Conservation (phyloP, 2,113 vertebrate genomes). For the Laterallus jamaicensis region DNA sequence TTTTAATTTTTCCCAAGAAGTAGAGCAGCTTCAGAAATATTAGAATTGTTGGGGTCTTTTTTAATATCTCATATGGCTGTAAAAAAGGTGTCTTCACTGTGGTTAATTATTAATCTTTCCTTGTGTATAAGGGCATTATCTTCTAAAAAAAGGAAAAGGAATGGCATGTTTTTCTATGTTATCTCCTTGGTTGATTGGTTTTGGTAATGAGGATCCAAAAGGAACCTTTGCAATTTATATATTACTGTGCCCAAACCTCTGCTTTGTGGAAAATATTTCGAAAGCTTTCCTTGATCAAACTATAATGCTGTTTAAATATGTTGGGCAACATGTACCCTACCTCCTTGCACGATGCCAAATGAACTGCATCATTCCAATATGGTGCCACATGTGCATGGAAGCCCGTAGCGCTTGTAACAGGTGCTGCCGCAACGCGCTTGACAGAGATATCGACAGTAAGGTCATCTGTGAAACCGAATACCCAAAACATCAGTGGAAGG, state of each 20-base stretch:
- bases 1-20: slow-evolving; percentile 13
- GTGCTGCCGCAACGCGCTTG: slow-evolving; percentile 74
- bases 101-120: slow-evolving; percentile 63
- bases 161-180: slow-evolving; percentile 21
- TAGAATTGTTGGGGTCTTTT: neutral
- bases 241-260: neutral
- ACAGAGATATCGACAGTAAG: slow-evolving; percentile 69
- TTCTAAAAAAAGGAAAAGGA: slow-evolving; percentile 6
- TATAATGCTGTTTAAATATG: slow-evolving; percentile 45
- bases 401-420: slow-evolving; percentile 82
- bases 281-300: slow-evolving; percentile 40
- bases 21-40: neutral
- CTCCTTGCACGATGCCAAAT: slow-evolving; percentile 81
- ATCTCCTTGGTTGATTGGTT: slow-evolving; percentile 63
- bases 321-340: slow-evolving; percentile 65
- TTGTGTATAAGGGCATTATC: slow-evolving; percentile 19
- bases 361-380: slow-evolving; percentile 89
- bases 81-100: neutral
- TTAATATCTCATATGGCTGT: neutral
- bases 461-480: slow-evolving; percentile 63
- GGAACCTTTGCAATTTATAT: slow-evolving; percentile 39
- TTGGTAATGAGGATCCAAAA: slow-evolving; percentile 64
- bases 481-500: slow-evolving; percentile 22
- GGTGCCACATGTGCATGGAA: slow-evolving; percentile 83
- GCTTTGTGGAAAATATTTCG: neutral